Evolutionary conservation across 2,113 vertebrate genomes (phyloP).

Genomic region (Catharus fuscescens): DNA sequence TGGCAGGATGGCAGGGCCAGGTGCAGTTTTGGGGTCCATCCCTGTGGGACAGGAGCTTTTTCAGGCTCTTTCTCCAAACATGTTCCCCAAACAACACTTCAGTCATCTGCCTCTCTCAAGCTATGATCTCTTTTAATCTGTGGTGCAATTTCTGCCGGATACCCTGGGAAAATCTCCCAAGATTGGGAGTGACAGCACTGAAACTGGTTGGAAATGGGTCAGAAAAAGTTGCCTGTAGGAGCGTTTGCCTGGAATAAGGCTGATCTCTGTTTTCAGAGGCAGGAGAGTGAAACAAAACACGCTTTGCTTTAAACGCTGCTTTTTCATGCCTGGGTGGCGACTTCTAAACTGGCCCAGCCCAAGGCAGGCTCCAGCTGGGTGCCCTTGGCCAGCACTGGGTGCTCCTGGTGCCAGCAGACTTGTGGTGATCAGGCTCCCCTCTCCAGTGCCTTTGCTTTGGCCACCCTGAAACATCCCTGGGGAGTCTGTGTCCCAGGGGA

Average conservation of each 20-base stretch:
- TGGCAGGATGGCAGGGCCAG: background rate
- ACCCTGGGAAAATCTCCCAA: constrained; percentile 13
- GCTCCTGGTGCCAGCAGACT: background rate
- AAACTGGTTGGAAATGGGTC: background rate
- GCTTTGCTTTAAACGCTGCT: background rate
- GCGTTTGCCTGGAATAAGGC: constrained; percentile 10
- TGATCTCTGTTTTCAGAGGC: constrained; percentile 13
- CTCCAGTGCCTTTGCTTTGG: fast-evolving
- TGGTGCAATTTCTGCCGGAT: constrained; percentile 5
- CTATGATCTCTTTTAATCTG: background rate
- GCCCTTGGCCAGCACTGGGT: fast-evolving
- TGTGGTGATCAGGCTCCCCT: background rate
- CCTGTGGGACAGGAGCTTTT: background rate
- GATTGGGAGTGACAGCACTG: constrained; percentile 18
- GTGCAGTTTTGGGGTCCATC: fast-evolving
- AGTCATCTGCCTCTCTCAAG: background rate
- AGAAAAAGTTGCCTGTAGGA: constrained; percentile 11
- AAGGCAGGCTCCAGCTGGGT: background rate
- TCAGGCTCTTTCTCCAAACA: background rate
- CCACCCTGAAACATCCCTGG: fast-evolving
- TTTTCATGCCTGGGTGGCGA: background rate
- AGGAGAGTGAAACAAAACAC: background rate
- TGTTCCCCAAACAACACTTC: background rate
- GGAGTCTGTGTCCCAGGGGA: fast-evolving
- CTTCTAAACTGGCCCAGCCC: background rate